Evolutionary conservation across 2,797 vertebrate species (phyloP).

Genomic region (Odontamblyopus rebecca): DNA sequence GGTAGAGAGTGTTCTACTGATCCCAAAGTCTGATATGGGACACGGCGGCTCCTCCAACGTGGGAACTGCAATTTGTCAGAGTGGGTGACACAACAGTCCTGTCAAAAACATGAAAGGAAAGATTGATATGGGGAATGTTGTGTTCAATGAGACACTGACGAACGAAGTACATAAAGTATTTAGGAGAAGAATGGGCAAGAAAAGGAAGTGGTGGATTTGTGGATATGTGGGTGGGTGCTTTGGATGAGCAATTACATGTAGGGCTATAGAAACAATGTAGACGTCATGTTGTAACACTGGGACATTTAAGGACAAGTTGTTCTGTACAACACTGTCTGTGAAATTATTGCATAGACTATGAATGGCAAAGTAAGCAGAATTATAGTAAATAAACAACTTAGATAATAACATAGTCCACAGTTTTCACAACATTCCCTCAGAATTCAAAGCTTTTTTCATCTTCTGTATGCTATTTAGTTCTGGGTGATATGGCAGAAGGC

Average conservation of each 20-base stretch:
- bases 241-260: constrained; percentile 11
- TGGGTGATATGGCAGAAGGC: too few relatives aligned
- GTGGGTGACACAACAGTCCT: constrained; percentile 53
- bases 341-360: background rate
- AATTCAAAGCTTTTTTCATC: background rate
- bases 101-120: constrained; percentile 30
- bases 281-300: constrained; percentile 19
- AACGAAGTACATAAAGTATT: constrained; percentile 46
- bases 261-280: constrained; percentile 6
- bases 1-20: constrained; percentile 67
- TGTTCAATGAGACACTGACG: constrained; percentile 30
- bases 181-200: constrained; percentile 19
- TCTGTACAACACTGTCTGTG: background rate
- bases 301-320: constrained; percentile 18
- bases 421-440: too few relatives aligned
- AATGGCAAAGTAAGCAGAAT: constrained; percentile 12
- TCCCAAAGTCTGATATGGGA: constrained; percentile 68
- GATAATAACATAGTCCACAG: background rate
- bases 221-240: constrained; percentile 1
- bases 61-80: constrained; percentile 63
- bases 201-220: constrained; percentile 14
- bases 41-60: constrained; percentile 42
- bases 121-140: constrained; percentile 23
- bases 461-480: background rate
- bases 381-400: background rate